Conservation (phyloP, 2,888 invertebrate species). For the Stenurella melanura region DNA sequence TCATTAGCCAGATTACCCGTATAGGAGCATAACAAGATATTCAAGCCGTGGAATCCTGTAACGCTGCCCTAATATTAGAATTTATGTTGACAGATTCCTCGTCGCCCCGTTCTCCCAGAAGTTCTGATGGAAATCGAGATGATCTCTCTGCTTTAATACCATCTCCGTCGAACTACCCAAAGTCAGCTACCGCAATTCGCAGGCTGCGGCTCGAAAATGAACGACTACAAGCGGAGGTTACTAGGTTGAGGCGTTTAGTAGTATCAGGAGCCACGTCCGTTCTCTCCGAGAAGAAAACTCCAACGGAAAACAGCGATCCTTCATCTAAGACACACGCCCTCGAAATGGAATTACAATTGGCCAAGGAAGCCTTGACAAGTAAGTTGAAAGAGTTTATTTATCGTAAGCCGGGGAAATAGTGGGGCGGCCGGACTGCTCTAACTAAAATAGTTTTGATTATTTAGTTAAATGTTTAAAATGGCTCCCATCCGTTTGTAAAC, state of each 20-base stretch:
- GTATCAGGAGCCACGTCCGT: conserved; percentile 80
- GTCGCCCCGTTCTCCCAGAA: conserved; percentile 68
- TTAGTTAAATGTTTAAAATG: too few relatives aligned
- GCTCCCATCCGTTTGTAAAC: too few relatives aligned
- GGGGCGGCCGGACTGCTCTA: too few relatives aligned
- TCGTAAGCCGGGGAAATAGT: too few relatives aligned
- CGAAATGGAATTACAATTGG: conserved; percentile 83
- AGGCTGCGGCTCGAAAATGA: conserved; percentile 86
- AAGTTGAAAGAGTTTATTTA: conserved; percentile 59
- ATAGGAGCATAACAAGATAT: background rate
- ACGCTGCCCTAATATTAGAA: conserved; percentile 11
- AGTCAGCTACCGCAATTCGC: conserved; percentile 75
- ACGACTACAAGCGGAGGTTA: conserved; percentile 83
- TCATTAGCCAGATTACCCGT: background rate
- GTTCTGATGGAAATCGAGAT: conserved; percentile 66
- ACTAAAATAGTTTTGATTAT: too few relatives aligned
- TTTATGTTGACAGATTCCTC: conserved; percentile 63
- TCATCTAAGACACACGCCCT: conserved; percentile 71
- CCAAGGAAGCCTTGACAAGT: conserved; percentile 83
- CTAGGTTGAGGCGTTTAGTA: conserved; percentile 80
- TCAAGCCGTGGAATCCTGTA: background rate
- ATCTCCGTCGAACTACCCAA: conserved; percentile 68
- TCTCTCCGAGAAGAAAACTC: conserved; percentile 74
- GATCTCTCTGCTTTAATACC: conserved; percentile 67
- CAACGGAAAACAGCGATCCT: conserved; percentile 71